Conservation (phyloP, 2,113 vertebrate genomes). For the Dicrurus megarhynchus region DNA sequence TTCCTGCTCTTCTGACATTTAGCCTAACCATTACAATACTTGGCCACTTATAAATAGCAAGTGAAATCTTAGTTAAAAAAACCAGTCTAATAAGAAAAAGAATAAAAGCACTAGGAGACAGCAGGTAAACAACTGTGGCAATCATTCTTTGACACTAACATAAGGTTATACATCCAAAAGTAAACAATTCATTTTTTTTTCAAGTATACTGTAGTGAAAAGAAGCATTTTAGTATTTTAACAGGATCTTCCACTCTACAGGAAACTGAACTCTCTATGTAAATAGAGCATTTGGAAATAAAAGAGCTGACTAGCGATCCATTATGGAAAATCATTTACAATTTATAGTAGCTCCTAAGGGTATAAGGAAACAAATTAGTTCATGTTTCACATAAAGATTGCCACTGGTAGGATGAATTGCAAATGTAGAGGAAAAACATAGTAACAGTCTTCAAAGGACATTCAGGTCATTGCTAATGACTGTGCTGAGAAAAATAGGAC, state of each 20-base stretch:
- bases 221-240: not conserved
- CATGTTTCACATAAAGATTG: not conserved
- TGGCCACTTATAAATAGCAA: not conserved
- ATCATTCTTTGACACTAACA: not conserved
- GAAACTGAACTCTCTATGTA: not conserved
- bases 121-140: not conserved
- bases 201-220: not conserved
- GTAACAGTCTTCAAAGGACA: not conserved
- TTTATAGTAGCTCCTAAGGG: not conserved
- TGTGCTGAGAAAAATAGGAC: not conserved
- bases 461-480: not conserved
- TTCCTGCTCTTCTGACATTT: not conserved
- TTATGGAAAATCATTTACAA: not conserved
- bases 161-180: not conserved
- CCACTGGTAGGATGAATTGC: not conserved
- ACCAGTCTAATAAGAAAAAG: not conserved
- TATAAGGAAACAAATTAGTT: not conserved
- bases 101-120: not conserved
- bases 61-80: not conserved
- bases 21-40: not conserved
- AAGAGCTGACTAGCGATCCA: not conserved
- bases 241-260: not conserved
- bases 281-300: not conserved
- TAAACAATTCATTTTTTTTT: not conserved
- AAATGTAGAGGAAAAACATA: not conserved